phyloP scores from a whole-genome alignment of 1,140 invertebrate species.

The Ctenoplectra terminalis region DNA sequence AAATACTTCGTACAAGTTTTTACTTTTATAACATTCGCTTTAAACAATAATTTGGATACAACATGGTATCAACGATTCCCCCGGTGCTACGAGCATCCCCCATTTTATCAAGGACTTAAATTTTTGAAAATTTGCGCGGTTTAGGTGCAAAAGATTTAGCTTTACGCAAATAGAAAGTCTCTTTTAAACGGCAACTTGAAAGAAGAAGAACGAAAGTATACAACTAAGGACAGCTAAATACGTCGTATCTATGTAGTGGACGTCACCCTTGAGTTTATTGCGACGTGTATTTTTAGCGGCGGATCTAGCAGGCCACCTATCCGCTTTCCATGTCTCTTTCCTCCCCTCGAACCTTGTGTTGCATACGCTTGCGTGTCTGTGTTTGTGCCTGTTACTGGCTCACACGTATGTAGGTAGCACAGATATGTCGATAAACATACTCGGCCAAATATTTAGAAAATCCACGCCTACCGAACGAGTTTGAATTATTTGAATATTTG shows the following conservation, averaged over 20 bases:
- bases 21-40: background rate
- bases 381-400: conserved; percentile 3
- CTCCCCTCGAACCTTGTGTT: conserved; percentile 36
- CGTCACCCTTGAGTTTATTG: conserved; percentile 72
- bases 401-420: conserved; percentile 15
- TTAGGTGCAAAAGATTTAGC: background rate
- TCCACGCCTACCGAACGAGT: conserved; percentile 47
- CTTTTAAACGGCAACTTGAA: conserved; percentile 46
- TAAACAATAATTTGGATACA: background rate
- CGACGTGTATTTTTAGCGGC: conserved; percentile 71
- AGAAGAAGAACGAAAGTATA: conserved; percentile 54
- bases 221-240: conserved; percentile 62
- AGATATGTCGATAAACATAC: conserved; percentile 72
- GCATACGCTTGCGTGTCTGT: conserved; percentile 21
- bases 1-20: no score
- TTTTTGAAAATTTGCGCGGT: no score
- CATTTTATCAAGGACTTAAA: background rate
- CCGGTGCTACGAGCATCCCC: background rate
- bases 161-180: background rate
- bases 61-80: background rate
- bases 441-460: conserved; percentile 73
- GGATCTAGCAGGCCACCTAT: conserved; percentile 60
- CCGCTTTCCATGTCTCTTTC: conserved; percentile 58
- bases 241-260: conserved; percentile 59
- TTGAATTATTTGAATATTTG: conserved; percentile 64